Base-by-base conservation (phyloP, 2,113 vertebrate species). In the Pseudorasbora parva region DNA sequence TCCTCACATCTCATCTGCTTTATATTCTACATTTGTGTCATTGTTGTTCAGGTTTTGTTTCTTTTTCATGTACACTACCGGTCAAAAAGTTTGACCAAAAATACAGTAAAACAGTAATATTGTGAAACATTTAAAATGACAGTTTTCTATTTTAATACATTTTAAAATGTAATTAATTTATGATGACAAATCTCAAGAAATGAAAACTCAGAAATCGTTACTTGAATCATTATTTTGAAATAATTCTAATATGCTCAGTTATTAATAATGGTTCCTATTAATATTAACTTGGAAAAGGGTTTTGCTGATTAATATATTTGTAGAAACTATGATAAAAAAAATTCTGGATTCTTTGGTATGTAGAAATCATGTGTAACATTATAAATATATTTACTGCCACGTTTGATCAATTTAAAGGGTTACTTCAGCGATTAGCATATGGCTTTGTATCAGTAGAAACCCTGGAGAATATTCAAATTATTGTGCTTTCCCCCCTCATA, bases 1-100 rank as follows among this genome's bases (percentile, higher is more conserved):
- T 6, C 8, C 82, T 88, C 86, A 85, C 66, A 78, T 59, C 2
- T 12, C 19, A 47, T 83, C 0, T 78, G 14, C 33, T 80, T 11
- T 47, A 25, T 80, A 81, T 87, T 66, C 3, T 66, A 14, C 62
- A 33, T 17, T 19, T 54, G 51, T 54, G 51, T 54, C 17, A 17
- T 19, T 54, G 51, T 66, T 33, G 62, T 33, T 66, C 62, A 3
- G 5, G 8, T 66, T 33, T 64, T 27, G 6, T 62, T 62, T 30
- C 60, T 17, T 8, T 66, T 66, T 9, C 27, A 66, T 17, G 2
- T 66, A 33, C 27, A 30, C 14, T 17, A 64, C 27, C 0, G 2
- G 2, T 64, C 6, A 2, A 30, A 17, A 62, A 7, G 14, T 64
- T 64, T 64, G 2, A 64, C 30, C 15, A 66, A 64, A 64, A 64